phyloP scores from a whole-genome alignment of 1,140 invertebrate species.

The Drosophila sechellia region DNA sequence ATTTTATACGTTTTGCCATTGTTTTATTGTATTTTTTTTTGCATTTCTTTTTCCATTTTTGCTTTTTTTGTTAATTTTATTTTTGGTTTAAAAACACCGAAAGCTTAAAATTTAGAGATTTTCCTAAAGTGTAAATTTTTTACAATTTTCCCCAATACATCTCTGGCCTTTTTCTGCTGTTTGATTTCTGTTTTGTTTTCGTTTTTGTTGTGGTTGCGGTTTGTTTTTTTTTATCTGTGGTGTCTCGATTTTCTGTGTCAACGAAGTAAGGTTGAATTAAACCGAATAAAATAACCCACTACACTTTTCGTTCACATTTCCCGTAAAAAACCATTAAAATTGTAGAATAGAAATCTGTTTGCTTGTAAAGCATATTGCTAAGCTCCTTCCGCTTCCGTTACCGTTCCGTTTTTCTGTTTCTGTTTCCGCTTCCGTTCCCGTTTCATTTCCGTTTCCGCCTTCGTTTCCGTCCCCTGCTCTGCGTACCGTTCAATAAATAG shows the following conservation, averaged over 20 bases:
- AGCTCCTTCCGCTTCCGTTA: constrained; percentile 37
- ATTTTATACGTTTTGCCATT: constrained; percentile 39
- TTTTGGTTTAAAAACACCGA: constrained; percentile 83
- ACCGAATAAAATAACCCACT: constrained; percentile 15
- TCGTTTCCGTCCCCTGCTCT: constrained; percentile 14
- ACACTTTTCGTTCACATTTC: background rate
- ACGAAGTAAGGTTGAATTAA: constrained; percentile 35
- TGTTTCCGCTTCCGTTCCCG: background rate
- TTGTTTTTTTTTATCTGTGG: constrained; percentile 8
- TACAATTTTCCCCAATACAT: constrained; percentile 60
- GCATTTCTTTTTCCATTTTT: too few species aligned
- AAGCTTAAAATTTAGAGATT: constrained; percentile 85
- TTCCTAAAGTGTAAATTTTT: constrained; percentile 83
- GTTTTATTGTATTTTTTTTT: constrained; percentile 40
- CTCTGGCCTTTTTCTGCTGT: constrained; percentile 19
- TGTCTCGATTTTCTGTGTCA: constrained; percentile 29
- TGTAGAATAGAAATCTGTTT: constrained; percentile 24
- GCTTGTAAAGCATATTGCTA: constrained; percentile 43
- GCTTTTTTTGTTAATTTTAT: constrained; percentile 42
- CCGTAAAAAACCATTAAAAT: constrained; percentile 5
- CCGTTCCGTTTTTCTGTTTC: background rate
- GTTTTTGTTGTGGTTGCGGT: constrained; percentile 26
- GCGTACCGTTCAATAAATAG: constrained; percentile 70
- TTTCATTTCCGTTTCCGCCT: constrained; percentile 1
- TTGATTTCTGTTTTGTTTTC: background rate